Evolutionary conservation across 2,888 invertebrate genomes (phyloP).

Genomic region (Dynastes maya): DNA sequence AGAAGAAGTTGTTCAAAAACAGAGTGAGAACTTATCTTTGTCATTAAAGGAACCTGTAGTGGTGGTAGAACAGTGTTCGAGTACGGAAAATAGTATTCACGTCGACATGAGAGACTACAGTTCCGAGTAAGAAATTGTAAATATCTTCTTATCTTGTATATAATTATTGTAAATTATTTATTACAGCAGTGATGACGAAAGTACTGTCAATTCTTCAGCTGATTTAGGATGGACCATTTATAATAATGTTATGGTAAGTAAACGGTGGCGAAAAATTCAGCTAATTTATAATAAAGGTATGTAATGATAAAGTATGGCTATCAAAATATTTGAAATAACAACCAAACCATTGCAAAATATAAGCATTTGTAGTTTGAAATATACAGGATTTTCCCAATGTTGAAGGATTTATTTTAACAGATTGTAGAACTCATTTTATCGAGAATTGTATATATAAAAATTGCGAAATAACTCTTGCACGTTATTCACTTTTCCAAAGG

Average conservation of each 20-base stretch:
- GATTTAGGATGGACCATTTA: constrained; percentile 82
- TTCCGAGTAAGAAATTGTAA: constrained; percentile 63
- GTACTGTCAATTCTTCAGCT: constrained; percentile 66
- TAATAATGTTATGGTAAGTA: constrained; percentile 79
- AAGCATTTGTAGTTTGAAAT: no score
- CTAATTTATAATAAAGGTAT: no score
- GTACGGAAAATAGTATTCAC: constrained; percentile 72
- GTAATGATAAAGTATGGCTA: no score
- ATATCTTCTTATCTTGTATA: background rate
- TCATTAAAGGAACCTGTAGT: constrained; percentile 64
- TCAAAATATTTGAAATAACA: no score
- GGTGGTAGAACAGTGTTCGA: constrained; percentile 67
- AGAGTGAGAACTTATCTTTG: constrained; percentile 62
- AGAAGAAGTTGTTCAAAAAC: constrained; percentile 49
- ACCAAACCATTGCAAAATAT: no score
- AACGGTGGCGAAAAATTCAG: background rate
- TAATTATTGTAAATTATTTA: constrained; percentile 8
- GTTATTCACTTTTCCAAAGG: no score
- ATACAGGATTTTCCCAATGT: no score
- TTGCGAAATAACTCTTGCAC: no score
- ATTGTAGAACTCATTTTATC: no score
- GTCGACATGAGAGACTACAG: constrained; percentile 72
- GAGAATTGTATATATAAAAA: no score
- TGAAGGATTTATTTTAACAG: no score
- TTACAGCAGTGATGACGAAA: constrained; percentile 70